Evolutionary conservation across 2,888 invertebrate genomes (phyloP).

Genomic region (Rhopalosiphum nymphaeae): DNA sequence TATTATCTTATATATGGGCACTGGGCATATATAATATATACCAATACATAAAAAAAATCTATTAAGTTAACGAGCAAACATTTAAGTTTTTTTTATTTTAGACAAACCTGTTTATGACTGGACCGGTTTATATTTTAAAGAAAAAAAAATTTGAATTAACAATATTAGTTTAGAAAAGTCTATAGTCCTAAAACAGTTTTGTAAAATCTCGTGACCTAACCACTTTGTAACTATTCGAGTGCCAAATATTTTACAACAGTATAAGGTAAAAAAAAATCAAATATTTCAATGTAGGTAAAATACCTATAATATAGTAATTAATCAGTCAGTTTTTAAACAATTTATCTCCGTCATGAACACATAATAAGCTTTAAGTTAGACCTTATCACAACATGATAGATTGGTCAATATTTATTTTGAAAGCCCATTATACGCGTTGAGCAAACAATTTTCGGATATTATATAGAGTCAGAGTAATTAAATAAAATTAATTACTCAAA

Average conservation of each 20-base stretch:
- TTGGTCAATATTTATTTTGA: not conserved
- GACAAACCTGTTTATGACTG: conserved; percentile 10
- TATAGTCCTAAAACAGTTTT: not conserved
- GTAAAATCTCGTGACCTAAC: not conserved
- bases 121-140: conserved; percentile 25
- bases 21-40: not conserved
- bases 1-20: not conserved
- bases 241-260: not conserved
- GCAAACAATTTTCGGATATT: not conserved
- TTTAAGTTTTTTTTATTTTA: not conserved
- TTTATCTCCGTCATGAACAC: not conserved
- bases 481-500: not conserved
- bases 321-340: not conserved
- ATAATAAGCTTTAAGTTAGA: not conserved
- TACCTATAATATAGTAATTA: not conserved
- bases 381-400: not conserved
- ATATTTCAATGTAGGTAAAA: not conserved
- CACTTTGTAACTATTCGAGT: not conserved
- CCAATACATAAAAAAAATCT: not conserved
- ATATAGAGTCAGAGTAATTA: not conserved
- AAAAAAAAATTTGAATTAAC: not conserved
- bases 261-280: not conserved
- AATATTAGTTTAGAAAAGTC: not conserved
- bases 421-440: not conserved
- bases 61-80: not conserved